Conservation (phyloP, 2,888 invertebrate species). For the Griposia aprilina region DNA sequence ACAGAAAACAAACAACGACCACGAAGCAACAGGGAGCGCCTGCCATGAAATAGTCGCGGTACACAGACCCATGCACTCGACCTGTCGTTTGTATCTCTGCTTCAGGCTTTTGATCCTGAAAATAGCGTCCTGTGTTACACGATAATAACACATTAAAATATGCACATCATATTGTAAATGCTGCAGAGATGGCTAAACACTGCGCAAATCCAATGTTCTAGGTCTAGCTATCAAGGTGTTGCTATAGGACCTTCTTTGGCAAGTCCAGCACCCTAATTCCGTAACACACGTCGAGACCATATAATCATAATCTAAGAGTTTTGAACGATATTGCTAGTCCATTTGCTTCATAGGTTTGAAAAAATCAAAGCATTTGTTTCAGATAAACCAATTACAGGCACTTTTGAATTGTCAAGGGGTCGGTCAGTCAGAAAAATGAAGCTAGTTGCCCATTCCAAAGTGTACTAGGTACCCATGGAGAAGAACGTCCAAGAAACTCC, state of each 20-base stretch:
- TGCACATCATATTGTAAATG: background rate
- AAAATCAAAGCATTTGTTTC: too few relatives aligned
- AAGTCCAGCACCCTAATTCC: background rate
- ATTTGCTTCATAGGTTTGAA: background rate
- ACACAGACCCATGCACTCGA: conserved; percentile 82
- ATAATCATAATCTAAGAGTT: background rate
- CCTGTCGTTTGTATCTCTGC: conserved; percentile 82
- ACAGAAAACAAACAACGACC: conserved; percentile 78
- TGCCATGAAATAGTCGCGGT: conserved; percentile 84
- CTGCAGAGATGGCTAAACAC: background rate
- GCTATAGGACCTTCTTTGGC: background rate
- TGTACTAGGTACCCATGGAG: too few relatives aligned
- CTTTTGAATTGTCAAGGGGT: too few relatives aligned
- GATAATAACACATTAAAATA: background rate
- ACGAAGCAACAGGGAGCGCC: conserved; percentile 79
- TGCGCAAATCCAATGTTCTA: background rate
- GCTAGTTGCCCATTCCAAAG: too few relatives aligned
- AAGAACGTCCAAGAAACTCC: too few relatives aligned
- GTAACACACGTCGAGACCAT: background rate
- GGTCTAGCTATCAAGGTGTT: background rate
- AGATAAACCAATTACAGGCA: too few relatives aligned
- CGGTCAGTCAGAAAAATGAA: too few relatives aligned
- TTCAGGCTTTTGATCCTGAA: conserved; percentile 84
- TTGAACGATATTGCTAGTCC: background rate
- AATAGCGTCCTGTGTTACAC: conserved; percentile 6